Evolutionary conservation across 2,888 invertebrate species (phyloP).

Genomic region (Agrotis ipsilon): DNA sequence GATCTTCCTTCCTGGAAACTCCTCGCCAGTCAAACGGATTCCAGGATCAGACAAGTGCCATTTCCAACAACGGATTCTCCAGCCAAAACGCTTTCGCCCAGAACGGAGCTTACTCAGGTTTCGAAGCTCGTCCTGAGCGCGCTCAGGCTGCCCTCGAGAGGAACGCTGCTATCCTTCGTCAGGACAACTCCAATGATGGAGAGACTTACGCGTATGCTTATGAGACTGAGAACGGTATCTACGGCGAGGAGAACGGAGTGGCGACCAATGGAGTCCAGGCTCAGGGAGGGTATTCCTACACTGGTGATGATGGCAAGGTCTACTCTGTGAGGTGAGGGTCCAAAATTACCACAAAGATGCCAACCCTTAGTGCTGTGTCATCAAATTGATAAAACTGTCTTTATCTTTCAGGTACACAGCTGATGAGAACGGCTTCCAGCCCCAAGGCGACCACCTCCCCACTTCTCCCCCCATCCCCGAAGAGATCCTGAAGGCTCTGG

Average conservation of each 20-base stretch:
- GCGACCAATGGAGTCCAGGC: constrained; percentile 86
- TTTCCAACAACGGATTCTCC: constrained; percentile 37
- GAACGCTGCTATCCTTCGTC: constrained; percentile 84
- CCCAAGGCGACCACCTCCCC: constrained; percentile 86
- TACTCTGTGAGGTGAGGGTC: constrained; percentile 82
- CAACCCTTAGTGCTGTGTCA: not conserved
- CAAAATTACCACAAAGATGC: not conserved
- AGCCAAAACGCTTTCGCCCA: constrained; percentile 51
- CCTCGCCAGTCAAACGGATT: constrained; percentile 55
- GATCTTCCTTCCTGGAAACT: constrained; percentile 58
- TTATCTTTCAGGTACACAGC: constrained; percentile 80
- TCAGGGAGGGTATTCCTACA: constrained; percentile 85
- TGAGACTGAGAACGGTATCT: constrained; percentile 87
- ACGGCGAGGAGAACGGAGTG: constrained; percentile 84
- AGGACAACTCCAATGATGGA: constrained; percentile 82
- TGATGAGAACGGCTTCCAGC: constrained; percentile 86
- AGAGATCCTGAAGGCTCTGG: constrained; percentile 83
- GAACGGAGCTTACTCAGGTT: constrained; percentile 60
- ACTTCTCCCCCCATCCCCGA: constrained; percentile 86
- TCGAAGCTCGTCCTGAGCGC: constrained; percentile 75
- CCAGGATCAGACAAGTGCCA: constrained; percentile 43
- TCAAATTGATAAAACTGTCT: not conserved
- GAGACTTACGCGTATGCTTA: constrained; percentile 82
- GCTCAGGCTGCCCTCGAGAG: constrained; percentile 84
- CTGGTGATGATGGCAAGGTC: constrained; percentile 86